Evolutionary conservation across 2,113 vertebrate genomes (phyloP).

Genomic region (Macroglossus sobrinus): DNA sequence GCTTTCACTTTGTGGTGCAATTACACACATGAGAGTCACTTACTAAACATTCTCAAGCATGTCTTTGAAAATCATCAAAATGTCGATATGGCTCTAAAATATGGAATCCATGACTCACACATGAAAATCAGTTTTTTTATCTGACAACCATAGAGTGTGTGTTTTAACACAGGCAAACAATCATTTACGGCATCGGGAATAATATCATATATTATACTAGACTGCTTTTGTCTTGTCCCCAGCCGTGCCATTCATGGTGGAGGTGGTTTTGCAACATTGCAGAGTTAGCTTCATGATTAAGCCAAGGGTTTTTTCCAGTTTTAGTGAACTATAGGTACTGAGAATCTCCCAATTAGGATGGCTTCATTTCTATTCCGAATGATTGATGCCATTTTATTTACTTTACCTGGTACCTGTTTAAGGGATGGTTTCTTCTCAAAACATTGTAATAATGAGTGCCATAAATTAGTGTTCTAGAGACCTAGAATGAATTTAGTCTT

Average conservation of each 20-base stretch:
- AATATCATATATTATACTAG: neutral
- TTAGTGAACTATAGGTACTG: neutral
- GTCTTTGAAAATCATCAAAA: neutral
- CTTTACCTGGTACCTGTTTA: neutral
- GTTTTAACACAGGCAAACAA: neutral
- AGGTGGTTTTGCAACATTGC: neutral
- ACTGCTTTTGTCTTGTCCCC: neutral
- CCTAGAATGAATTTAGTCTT: neutral
- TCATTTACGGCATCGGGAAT: neutral
- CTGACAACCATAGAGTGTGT: neutral
- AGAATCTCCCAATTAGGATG: neutral
- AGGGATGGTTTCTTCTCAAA: neutral
- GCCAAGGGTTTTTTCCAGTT: neutral
- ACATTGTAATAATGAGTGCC: neutral
- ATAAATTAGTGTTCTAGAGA: neutral
- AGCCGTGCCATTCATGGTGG: neutral
- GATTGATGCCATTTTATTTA: neutral
- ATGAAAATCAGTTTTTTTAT: neutral
- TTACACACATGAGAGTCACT: neutral
- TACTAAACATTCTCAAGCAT: neutral
- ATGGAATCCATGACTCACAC: neutral
- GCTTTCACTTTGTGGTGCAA: neutral
- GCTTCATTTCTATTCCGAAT: neutral
- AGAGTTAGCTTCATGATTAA: neutral
- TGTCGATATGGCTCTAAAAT: neutral